Base-by-base conservation (phyloP, 2,113 vertebrate genomes). In the Sardina pilchardus region DNA sequence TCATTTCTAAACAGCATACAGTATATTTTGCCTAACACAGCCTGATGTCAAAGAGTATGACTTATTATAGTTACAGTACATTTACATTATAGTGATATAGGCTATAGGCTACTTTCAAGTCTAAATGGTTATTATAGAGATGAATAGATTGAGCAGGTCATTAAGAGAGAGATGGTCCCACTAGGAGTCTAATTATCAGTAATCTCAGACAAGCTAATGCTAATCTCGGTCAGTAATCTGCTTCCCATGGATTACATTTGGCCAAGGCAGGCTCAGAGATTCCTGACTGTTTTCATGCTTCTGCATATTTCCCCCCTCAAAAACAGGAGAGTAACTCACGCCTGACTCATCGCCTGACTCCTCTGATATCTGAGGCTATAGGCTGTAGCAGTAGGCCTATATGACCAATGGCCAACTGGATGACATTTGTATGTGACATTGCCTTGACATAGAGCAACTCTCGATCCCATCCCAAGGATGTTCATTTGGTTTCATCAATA, bases 191-290 rank as follows among this genome's bases (percentile, higher is more conserved):
- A 47, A 81, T 84, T 86, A 86, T 39, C 45, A 81, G 39, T 89
- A 90, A 90, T 90, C 88, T 88, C 88, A 86, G 84, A 88, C 82
- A 34, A 47, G n/a, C 48, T 85, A 85, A 87, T 86, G 80, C 75
- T 86, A 47, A 88, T 88, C 78, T 83, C 24, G 21, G 43, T 48
- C 10, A 5, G 50, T 89, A 90, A 90, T 90, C 88, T 87, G 26
- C 59, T 78, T 84, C 24, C 75, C 6, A 42, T 85, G 67, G 81
- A 63, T 75, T 87, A 81, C 53, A 45, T 56, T 82, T 44, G 53
- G 42, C 34, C 59, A 43, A 75, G 75, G 30, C 80, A 75, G 48
- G 1, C 63, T 80, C 53, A 78, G n/a, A 85, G 59, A 82, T 83
- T 42, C 83, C 1, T 80, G 5, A 16, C 43, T 85, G n/a, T n/a